Percentiles rank a stretch among this genome's conserved stretches.
phyloP scores from a whole-genome alignment of 2,888 invertebrate species.

The Epicampocera succincta region DNA sequence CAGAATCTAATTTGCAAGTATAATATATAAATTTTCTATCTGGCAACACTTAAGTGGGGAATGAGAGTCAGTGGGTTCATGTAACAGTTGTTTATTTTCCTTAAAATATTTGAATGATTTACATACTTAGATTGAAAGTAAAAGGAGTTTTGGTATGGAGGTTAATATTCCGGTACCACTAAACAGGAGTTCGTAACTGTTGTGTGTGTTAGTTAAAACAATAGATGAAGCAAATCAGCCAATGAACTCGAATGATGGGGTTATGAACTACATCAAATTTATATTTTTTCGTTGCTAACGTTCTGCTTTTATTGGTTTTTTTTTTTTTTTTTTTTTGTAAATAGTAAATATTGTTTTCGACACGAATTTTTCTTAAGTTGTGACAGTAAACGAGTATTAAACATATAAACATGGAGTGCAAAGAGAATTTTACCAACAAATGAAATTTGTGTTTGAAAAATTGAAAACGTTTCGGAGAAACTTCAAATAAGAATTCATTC shows the following conservation, averaged over 20 bases:
- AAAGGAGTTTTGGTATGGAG: conserved; percentile 13
- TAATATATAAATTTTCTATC: too few relatives aligned
- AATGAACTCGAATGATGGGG: conserved; percentile 69
- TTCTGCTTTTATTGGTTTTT: conserved; percentile 42
- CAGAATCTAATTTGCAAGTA: too few relatives aligned
- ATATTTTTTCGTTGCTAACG: conserved; percentile 54
- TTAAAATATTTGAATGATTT: too few relatives aligned
- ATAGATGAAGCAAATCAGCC: conserved; percentile 67
- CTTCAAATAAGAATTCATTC: conserved; percentile 59
- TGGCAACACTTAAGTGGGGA: too few relatives aligned
- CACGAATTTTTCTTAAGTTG: conserved; percentile 63
- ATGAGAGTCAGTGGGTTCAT: too few relatives aligned
- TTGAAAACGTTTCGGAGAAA: conserved; percentile 24
- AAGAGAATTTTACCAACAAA: conserved; percentile 13
- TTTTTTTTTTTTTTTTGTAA: conserved; percentile 34
- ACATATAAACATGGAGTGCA: conserved; percentile 3
- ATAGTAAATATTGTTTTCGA: conserved; percentile 62
- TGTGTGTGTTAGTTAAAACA: conserved; percentile 30
- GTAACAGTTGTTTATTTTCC: too few relatives aligned
- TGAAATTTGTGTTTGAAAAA: conserved; percentile 41
- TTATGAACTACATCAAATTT: conserved; percentile 60
- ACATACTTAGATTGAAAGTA: too few relatives aligned
- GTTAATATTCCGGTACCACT: background rate
- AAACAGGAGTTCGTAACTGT: conserved; percentile 32
- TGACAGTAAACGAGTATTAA: conserved; percentile 63